Conservation (phyloP, 2,113 vertebrate genomes). For the Passer montanus region DNA sequence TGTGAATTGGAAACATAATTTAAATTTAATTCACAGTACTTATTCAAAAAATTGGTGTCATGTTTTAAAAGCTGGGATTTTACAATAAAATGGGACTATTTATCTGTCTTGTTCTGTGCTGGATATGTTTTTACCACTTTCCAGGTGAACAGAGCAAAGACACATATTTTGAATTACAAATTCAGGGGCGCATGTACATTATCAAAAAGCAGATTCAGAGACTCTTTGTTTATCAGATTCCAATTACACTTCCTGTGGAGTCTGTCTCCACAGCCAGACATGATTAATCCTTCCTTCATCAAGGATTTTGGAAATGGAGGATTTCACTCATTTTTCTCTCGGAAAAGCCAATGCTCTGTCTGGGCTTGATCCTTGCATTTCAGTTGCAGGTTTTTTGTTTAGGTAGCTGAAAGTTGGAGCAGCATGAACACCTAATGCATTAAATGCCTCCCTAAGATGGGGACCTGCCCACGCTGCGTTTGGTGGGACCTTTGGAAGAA, state of each 20-base stretch:
- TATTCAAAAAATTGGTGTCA: not conserved
- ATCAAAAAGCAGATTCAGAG: not conserved
- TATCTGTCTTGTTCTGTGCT: not conserved
- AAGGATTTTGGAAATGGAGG: not conserved
- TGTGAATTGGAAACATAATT: not conserved
- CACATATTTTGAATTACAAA: not conserved
- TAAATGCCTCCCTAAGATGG: not conserved
- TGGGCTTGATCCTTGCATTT: not conserved
- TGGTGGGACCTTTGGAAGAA: not conserved
- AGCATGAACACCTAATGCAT: not conserved
- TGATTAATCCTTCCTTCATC: not conserved
- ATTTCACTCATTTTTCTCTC: not conserved
- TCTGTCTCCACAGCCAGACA: not conserved
- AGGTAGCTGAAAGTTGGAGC: not conserved
- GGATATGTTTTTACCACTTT: not conserved
- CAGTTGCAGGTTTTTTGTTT: not conserved
- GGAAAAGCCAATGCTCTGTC: not conserved
- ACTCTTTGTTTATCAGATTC: not conserved
- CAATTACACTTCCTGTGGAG: not conserved
- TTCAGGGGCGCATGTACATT: not conserved
- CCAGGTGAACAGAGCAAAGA: not conserved
- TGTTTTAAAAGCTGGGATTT: not conserved
- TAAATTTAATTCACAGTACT: not conserved
- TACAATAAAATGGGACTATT: not conserved
- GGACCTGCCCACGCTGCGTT: accelerated